Base-by-base conservation (phyloP, 2,888 invertebrate genomes). In the Dysmachus trigonus region DNA sequence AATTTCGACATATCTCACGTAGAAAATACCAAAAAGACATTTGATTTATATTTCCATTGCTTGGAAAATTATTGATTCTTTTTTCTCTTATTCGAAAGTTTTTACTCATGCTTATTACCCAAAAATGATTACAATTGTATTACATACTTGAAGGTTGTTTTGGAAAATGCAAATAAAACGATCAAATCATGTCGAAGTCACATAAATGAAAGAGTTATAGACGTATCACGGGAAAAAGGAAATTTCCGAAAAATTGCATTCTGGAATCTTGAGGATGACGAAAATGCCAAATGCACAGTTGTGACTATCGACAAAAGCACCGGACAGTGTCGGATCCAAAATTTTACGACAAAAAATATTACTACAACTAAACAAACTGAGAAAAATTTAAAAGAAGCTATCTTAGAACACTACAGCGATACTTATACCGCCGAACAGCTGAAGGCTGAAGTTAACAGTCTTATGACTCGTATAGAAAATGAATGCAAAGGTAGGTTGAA, bases 161-260 rank as follows among this genome's bases (percentile, higher is more conserved):
- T 82, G 18, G n/a, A 82, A n/a, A 35, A 62, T 35, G 82, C 82
- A 10, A 82, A 82, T 30, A 8, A n/a, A 6, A 82, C 82, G 35
- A 82, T 82, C 35, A 33, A 33, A 62, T 82, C 82, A 71, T 82
- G 82, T 15, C 35, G 15, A 13, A 62, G 35, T 8, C 5, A 22
- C 8, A 35, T 33, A 62, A 18, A 6, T 22, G 4, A 41, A 33
- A 13, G 62, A 35, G 82, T 82, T 22, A 22, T 82, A 8, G 82
- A 62, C 8, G 82, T 22, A 7, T 33, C 35, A 10, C 71, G 18
- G 4, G 35, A 53, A 35, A 33, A 82, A 10, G 18, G 5, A 1
- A 31, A 33, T 31, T 30, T 31, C 15, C 31, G 81, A 10, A 47
- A 51, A 53, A 15, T 81, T 13, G 77, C 77, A 41, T 77, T 77